These are phyloP conservation scores for Alloscopus bannaensis DNA, from an alignment of 2,888 invertebrate species.

Conservation along the genomic window DNA sequence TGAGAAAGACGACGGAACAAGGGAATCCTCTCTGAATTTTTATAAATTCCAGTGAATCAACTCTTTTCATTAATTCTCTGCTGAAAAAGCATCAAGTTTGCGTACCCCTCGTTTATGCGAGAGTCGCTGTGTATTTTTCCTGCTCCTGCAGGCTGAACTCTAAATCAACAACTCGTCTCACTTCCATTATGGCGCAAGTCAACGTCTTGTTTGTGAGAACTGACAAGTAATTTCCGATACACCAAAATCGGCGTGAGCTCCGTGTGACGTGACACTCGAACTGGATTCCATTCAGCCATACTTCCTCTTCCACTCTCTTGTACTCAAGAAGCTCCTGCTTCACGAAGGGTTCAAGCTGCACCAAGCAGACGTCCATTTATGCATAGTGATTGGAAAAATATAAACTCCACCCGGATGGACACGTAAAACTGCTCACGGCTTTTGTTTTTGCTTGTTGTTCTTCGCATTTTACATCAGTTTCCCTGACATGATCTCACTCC, in stretches of 20 bases:
- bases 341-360: background rate
- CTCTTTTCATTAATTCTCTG: no score
- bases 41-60: no score
- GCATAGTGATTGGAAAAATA: no score
- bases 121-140: no score
- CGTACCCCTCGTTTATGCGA: no score
- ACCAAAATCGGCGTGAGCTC: conserved; percentile 11
- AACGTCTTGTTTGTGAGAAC: conserved; percentile 24
- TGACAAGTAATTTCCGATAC: conserved; percentile 60
- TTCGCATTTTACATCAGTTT: no score
- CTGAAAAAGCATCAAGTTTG: no score
- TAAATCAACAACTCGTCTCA: background rate
- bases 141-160: no score
- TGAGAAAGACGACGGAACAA: no score
- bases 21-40: no score
- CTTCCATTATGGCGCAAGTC: background rate
- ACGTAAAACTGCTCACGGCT: conserved; percentile 2
- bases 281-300: conserved; percentile 52
- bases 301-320: conserved; percentile 47
- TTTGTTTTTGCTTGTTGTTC: background rate
- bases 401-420: background rate
- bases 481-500: no score
- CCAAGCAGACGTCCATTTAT: background rate
- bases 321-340: conserved; percentile 20
- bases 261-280: conserved; percentile 43